Conservation (phyloP, 2,113 vertebrate species). For the Pycnonotus jocosus region DNA sequence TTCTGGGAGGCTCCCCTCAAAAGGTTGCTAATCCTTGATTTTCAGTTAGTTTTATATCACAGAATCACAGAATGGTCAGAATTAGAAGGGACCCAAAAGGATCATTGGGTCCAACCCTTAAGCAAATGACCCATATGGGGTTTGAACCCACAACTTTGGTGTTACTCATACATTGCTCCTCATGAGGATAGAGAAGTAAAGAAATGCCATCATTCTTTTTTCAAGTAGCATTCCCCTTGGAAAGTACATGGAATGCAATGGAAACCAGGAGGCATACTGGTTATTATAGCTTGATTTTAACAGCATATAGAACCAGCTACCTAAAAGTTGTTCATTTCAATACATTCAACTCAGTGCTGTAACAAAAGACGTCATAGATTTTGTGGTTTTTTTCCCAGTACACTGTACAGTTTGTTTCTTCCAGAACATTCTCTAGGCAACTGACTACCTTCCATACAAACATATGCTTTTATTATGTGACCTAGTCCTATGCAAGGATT, state of each 20-base stretch:
- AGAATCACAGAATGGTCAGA: neutral
- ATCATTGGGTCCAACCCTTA: rapidly evolving
- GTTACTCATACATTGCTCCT: neutral
- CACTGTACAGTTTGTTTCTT: neutral
- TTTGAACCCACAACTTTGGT: neutral
- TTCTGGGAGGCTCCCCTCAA: neutral
- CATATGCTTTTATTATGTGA: neutral
- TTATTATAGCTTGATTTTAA: neutral
- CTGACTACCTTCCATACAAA: neutral
- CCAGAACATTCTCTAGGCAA: neutral
- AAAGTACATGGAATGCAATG: neutral
- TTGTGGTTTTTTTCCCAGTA: neutral
- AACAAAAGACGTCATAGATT: neutral
- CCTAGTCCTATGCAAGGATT: neutral
- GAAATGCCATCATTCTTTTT: neutral
- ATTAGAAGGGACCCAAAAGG: neutral
- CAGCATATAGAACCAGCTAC: neutral
- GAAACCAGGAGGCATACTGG: neutral
- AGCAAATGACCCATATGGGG: neutral
- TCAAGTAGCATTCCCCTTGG: neutral
- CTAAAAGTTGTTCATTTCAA: neutral
- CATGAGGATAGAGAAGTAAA: neutral
- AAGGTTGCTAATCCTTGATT: neutral
- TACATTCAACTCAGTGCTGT: neutral
- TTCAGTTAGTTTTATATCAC: neutral